Percentiles rank a stretch among this genome's conserved stretches.
Evolutionary conservation across 92 coral and sea anemone genomes (phyloP).

Genomic region (Siderastrea siderea): DNA sequence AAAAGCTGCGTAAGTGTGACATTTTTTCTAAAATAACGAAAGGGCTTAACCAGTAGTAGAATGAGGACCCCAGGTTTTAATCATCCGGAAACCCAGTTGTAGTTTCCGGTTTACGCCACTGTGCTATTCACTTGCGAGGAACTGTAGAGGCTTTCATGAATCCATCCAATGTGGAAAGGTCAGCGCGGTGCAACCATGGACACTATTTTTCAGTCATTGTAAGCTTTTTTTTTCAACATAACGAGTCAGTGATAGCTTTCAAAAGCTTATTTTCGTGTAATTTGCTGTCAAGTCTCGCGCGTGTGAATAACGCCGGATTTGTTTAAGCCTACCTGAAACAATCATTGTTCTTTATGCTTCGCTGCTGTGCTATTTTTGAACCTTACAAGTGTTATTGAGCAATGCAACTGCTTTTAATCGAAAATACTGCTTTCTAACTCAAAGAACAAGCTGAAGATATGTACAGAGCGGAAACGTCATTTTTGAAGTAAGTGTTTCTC

Average conservation of each 20-base stretch:
- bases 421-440: neutral
- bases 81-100: slow-evolving; percentile 73
- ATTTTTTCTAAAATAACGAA: neutral
- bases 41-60: slow-evolving; percentile 42
- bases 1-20: neutral
- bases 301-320: neutral
- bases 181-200: neutral
- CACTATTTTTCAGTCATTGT: neutral
- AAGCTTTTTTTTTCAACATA: neutral
- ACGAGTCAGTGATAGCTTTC: neutral
- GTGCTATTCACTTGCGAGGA: neutral
- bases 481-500: neutral
- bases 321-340: neutral
- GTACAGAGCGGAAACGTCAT: neutral
- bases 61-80: slow-evolving; percentile 29
- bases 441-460: neutral
- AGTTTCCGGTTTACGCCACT: slow-evolving; percentile 24
- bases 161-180: slow-evolving; percentile 9
- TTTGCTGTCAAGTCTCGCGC: neutral
- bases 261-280: neutral
- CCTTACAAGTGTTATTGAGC: neutral
- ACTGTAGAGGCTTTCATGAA: neutral
- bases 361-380: neutral
- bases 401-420: neutral
- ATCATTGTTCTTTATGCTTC: neutral